These are phyloP conservation scores for Polietes domitor DNA, from an alignment of 2,888 invertebrate species.

Conservation along the genomic window DNA sequence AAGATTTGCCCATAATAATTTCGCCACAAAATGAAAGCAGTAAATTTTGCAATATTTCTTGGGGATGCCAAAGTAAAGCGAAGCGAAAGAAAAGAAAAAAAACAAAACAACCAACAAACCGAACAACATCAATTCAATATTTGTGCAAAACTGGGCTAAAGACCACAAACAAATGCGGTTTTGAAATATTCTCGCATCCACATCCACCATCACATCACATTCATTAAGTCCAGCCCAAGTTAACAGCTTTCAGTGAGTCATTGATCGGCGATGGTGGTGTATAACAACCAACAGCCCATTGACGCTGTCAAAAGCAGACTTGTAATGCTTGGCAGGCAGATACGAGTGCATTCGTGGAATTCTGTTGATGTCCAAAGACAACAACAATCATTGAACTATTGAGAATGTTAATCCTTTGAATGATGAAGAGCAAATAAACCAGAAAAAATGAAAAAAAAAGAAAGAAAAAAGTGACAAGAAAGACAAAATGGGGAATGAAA, in stretches of 20 bases:
- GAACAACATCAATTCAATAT: constrained; percentile 19
- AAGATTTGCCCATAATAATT: not conserved
- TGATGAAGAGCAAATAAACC: not conserved
- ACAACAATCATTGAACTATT: constrained; percentile 9
- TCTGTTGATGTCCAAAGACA: not conserved
- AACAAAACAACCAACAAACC: not conserved
- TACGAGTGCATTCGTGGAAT: not conserved
- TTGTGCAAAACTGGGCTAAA: not conserved
- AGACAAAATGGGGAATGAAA: not conserved
- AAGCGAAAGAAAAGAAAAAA: not conserved
- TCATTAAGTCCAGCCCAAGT: not conserved
- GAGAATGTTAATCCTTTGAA: constrained; percentile 1
- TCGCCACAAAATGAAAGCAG: not conserved
- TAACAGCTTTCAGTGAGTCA: constrained; percentile 15
- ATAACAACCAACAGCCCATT: not conserved
- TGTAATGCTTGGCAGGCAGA: not conserved
- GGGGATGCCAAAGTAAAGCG: no score
- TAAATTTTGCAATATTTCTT: not conserved
- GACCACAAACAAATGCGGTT: not conserved
- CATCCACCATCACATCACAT: not conserved
- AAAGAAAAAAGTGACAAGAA: not conserved
- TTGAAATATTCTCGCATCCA: not conserved
- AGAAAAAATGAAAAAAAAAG: not conserved
- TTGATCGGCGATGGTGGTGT: not conserved
- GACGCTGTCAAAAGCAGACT: constrained; percentile 4